Conservation (phyloP, 2,888 invertebrate species). For the Hesperia comma region DNA sequence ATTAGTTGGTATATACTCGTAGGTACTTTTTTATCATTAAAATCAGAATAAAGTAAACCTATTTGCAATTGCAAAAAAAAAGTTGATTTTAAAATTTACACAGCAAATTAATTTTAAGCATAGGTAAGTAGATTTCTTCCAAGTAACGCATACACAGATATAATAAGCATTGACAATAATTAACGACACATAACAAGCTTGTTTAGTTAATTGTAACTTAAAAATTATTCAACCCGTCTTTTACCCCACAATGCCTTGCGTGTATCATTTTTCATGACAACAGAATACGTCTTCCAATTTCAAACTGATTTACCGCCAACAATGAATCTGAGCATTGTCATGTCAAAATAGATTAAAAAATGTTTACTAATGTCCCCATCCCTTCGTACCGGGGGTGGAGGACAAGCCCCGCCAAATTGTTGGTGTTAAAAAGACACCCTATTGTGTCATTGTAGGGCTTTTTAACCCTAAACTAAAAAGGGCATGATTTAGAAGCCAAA, state of each 20-base stretch:
- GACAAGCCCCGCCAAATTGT: constrained; percentile 68
- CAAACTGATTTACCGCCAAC: constrained; percentile 33
- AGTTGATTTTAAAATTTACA: too few species aligned
- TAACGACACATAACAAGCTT: background rate
- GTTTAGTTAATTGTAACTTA: background rate
- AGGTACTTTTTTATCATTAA: too few species aligned
- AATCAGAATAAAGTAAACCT: too few species aligned
- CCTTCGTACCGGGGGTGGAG: constrained; percentile 65
- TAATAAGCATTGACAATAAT: too few species aligned
- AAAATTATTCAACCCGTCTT: background rate
- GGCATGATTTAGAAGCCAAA: constrained; percentile 73
- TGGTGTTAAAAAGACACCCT: constrained; percentile 79
- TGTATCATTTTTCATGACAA: constrained; percentile 20
- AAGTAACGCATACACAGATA: background rate
- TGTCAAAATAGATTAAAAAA: constrained; percentile 45
- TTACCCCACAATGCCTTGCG: background rate
- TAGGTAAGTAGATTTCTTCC: too few species aligned
- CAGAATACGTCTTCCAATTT: constrained; percentile 30
- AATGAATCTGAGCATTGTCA: constrained; percentile 38
- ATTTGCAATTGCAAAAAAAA: too few species aligned
- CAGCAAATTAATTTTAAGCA: too few species aligned
- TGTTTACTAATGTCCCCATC: constrained; percentile 55
- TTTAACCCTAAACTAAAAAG: constrained; percentile 76
- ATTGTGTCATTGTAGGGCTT: constrained; percentile 75
- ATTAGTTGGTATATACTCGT: too few species aligned